Evolutionary conservation across 2,113 vertebrate species (phyloP).

Genomic region (Ardeotis arabs): DNA sequence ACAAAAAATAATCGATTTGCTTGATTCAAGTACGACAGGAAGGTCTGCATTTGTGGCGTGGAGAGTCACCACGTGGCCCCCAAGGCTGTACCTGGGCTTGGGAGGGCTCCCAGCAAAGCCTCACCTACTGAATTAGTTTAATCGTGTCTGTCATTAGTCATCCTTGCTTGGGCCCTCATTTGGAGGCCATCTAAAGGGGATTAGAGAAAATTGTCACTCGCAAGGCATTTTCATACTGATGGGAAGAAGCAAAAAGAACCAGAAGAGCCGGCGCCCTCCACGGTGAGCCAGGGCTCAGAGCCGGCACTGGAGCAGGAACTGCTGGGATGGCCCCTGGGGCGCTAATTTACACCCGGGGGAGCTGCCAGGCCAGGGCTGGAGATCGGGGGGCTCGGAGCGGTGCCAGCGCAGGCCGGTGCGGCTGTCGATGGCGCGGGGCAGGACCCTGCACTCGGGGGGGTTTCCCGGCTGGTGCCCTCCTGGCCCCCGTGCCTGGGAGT

Average conservation of each 20-base stretch:
- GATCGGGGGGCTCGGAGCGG: background rate
- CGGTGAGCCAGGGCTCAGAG: background rate
- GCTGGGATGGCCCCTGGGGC: background rate
- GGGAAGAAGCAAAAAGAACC: background rate
- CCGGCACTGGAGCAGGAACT: background rate
- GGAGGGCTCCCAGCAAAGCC: background rate
- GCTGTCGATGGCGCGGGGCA: no score
- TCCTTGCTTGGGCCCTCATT: constrained; percentile 4
- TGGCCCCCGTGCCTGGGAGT: accelerated
- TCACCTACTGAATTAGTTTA: constrained; percentile 24
- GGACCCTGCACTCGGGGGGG: no score
- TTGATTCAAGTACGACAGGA: background rate
- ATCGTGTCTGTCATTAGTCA: constrained; percentile 23
- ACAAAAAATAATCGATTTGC: background rate
- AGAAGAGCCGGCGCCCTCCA: background rate
- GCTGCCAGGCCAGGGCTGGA: background rate
- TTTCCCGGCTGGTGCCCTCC: background rate
- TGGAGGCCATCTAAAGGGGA: constrained; percentile 47
- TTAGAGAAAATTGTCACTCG: constrained; percentile 29
- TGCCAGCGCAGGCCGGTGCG: accelerated
- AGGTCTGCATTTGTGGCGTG: background rate
- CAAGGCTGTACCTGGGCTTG: background rate
- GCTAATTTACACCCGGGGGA: background rate
- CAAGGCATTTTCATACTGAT: background rate
- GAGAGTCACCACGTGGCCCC: background rate